phyloP scores from a whole-genome alignment of 2,797 vertebrate genomes.

The Hirundo rustica region DNA sequence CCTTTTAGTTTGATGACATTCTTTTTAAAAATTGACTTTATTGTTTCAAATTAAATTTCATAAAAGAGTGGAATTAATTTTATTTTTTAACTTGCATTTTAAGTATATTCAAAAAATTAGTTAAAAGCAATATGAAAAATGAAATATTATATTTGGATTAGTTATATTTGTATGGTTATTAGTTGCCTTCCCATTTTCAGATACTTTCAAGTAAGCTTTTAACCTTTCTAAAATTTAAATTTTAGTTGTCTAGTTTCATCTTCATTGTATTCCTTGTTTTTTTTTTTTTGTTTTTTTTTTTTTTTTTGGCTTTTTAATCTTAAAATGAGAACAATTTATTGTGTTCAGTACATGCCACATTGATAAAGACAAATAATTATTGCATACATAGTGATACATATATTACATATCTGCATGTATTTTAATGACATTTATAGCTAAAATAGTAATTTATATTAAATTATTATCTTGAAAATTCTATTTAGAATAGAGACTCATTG shows the following conservation, averaged over 20 bases:
- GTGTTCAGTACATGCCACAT: background rate
- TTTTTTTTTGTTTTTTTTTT: background rate
- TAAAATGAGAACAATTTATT: background rate
- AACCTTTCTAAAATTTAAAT: background rate
- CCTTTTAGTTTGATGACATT: background rate
- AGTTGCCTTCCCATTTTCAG: background rate
- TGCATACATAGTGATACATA: background rate
- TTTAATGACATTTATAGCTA: background rate
- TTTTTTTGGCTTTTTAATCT: background rate
- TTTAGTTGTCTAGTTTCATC: background rate
- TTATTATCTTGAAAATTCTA: background rate
- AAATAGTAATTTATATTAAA: background rate
- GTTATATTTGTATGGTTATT: accelerated
- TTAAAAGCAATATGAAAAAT: background rate
- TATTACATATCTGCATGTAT: background rate
- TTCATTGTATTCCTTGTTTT: background rate
- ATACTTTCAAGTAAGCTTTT: background rate
- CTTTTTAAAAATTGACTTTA: background rate
- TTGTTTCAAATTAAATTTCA: background rate
- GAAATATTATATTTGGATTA: background rate
- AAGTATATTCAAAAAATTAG: background rate
- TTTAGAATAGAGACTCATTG: background rate
- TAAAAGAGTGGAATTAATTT: background rate
- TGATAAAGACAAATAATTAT: background rate
- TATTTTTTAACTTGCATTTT: background rate